Evolutionary conservation across 2,113 vertebrate genomes (phyloP).

Genomic region (Ariopsis seemanni): DNA sequence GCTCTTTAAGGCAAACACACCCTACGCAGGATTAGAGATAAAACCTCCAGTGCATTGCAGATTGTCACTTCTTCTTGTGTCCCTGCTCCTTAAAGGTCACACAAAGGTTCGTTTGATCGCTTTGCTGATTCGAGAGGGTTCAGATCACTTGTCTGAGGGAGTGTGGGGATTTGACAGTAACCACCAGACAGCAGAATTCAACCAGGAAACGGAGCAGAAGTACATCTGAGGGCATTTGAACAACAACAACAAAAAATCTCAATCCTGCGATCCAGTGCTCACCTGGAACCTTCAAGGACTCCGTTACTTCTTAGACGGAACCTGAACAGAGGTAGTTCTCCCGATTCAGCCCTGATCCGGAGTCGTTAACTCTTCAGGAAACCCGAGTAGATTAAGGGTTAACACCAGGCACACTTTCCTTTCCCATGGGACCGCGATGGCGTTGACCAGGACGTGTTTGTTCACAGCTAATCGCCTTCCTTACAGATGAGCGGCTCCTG

Average conservation of each 20-base stretch:
- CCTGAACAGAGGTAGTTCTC: neutral
- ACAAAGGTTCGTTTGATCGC: neutral
- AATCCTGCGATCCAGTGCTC: neutral
- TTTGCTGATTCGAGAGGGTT: neutral
- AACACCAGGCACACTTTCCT: constrained; percentile 35
- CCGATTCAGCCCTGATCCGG: neutral
- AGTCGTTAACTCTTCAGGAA: neutral
- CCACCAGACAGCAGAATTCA: neutral
- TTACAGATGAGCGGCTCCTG: constrained; percentile 67
- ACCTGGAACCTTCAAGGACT: neutral
- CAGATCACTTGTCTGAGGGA: neutral
- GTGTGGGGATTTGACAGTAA: neutral
- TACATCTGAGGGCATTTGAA: neutral
- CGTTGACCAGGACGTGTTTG: constrained; percentile 56
- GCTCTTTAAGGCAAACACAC: constrained; percentile 59
- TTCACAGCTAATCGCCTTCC: constrained; percentile 68
- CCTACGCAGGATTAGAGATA: constrained; percentile 49
- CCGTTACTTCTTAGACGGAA: neutral
- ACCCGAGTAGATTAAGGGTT: constrained; percentile 40
- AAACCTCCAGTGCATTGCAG: neutral
- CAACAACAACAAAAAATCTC: neutral
- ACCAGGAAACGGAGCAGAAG: neutral
- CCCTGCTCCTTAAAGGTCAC: constrained; percentile 1
- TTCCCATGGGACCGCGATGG: constrained; percentile 56
- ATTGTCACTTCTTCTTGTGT: neutral